Percentiles rank a stretch among this genome's conserved stretches.
phyloP scores from a whole-genome alignment of 2,888 invertebrate genomes.

The Pterostichus niger region DNA sequence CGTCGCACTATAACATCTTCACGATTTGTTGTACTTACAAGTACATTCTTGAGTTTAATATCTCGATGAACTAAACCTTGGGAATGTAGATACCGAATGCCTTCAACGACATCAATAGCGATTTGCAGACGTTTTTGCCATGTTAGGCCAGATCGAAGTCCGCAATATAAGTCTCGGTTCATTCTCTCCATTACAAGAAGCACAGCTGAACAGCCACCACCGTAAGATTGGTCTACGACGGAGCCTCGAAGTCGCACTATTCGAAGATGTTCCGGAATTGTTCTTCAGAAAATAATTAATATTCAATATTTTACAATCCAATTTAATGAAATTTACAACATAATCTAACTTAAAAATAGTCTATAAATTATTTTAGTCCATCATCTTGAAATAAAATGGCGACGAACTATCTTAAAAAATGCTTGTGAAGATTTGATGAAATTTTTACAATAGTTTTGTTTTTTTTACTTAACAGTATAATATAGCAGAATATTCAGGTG shows the following conservation, averaged over 20 bases:
- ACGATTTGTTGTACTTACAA: slow-evolving; percentile 78
- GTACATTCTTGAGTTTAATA: slow-evolving; percentile 93
- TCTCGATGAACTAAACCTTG: slow-evolving; percentile 93
- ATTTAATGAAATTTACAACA: too few species aligned
- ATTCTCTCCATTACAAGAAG: slow-evolving; percentile 89
- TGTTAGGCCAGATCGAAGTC: slow-evolving; percentile 83
- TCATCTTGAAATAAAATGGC: too few species aligned
- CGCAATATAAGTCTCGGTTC: slow-evolving; percentile 88
- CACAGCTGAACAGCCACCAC: slow-evolving; percentile 86
- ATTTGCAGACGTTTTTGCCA: slow-evolving; percentile 84
- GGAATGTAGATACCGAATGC: slow-evolving; percentile 92
- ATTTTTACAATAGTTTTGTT: too few species aligned
- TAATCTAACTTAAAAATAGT: too few species aligned
- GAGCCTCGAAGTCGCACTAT: slow-evolving; percentile 89
- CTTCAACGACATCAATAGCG: slow-evolving; percentile 90
- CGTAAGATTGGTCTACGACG: slow-evolving; percentile 88
- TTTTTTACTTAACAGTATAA: too few species aligned
- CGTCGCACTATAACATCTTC: too few species aligned
- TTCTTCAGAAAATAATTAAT: slow-evolving; percentile 77
- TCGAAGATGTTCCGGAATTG: slow-evolving; percentile 89
- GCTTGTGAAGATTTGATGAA: too few species aligned
- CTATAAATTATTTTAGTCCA: too few species aligned
- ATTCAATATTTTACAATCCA: neutral
- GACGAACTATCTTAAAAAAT: too few species aligned
- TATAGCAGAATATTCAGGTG: too few species aligned